Percentiles rank a stretch among this genome's conserved stretches.
These are phyloP conservation scores for Zaprionus ornatus DNA, from an alignment of 1,140 invertebrate species.

Conservation along the genomic window DNA sequence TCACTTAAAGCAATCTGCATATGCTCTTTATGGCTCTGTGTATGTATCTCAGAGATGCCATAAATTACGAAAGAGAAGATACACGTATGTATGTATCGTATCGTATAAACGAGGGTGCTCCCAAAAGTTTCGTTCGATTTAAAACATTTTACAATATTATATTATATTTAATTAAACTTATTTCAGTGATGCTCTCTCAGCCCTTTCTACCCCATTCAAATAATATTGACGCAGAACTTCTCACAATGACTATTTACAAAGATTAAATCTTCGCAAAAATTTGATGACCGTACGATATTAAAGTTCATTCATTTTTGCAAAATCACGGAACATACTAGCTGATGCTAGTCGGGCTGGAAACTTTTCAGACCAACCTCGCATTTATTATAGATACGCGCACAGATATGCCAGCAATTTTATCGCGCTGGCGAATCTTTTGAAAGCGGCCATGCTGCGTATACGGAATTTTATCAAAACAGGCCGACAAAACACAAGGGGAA, in stretches of 20 bases:
- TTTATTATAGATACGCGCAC: slow-evolving; percentile 19
- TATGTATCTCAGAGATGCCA: slow-evolving; percentile 44
- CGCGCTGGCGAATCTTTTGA: slow-evolving; percentile 42
- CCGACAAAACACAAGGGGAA: background rate
- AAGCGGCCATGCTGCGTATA: slow-evolving; percentile 60
- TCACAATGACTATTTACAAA: too few relatives aligned
- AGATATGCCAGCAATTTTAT: slow-evolving; percentile 57
- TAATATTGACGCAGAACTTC: too few relatives aligned
- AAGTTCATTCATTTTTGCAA: too few relatives aligned
- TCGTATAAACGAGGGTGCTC: background rate
- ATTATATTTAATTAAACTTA: too few relatives aligned
- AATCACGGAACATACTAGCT: too few relatives aligned
- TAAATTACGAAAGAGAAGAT: slow-evolving; percentile 63
- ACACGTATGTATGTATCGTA: background rate
- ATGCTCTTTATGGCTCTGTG: slow-evolving; percentile 46
- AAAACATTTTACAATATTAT: too few relatives aligned
- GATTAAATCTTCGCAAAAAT: too few relatives aligned
- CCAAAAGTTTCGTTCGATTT: too few relatives aligned
- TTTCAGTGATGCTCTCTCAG: too few relatives aligned
- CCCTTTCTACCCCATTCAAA: too few relatives aligned
- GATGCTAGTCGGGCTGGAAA: too few relatives aligned
- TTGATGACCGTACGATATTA: too few relatives aligned
- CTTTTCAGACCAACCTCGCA: background rate
- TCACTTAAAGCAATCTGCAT: slow-evolving; percentile 77
- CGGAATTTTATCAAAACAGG: slow-evolving; percentile 65